Evolutionary conservation across 2,888 invertebrate genomes (phyloP), one percentile per base, ranked within the genome.

Genomic region (Sinopyrophorus schimmeli): DNA sequence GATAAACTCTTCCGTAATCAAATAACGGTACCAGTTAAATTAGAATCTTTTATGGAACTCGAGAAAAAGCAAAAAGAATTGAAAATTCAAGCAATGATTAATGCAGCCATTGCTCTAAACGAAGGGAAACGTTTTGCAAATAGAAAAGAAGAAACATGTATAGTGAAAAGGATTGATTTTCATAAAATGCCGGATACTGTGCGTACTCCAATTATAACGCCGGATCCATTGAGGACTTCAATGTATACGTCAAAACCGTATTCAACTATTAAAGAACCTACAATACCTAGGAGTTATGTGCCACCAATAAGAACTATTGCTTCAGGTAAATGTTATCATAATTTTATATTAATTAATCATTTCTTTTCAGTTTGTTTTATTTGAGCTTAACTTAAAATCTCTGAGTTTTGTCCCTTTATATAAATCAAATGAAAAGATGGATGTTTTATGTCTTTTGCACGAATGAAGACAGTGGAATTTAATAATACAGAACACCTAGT

Each of bases 81-180:
- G 16, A 17, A 20, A 9, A 9, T 27, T 18, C 17, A 21, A n/a
- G 11, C 7, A n/a, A n/a, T n/a, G 30, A 28, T 21, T 20, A 20
- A n/a, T n/a, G n/a, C n/a, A n/a, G n/a, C n/a, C n/a, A n/a, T n/a
- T n/a, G 9, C 3, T 7, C 9, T n/a, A 3, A 18, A 5, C 6
- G 7, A n/a, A 10, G 7, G 15, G n/a, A n/a, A n/a, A n/a, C n/a
- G n/a, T n/a, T n/a, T n/a, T n/a, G 3, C 24, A 3, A 3, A n/a
- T 10, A 24, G 7, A 10, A 24, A 11, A 24, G 43, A 27, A 21
- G 37, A 21, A 11, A 26, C 35, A 14, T 43, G 35, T 15, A 43
- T 35, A 18, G 9, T 43, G 3, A 27, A 26, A 7, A 27, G 43
- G 7, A 18, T 43, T 7, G 43, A 43, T 20, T 43, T 35, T 35